Evolutionary conservation across 92 coral and sea anemone genomes (phyloP).

Genomic region (Umimayanthus chanpuru): DNA sequence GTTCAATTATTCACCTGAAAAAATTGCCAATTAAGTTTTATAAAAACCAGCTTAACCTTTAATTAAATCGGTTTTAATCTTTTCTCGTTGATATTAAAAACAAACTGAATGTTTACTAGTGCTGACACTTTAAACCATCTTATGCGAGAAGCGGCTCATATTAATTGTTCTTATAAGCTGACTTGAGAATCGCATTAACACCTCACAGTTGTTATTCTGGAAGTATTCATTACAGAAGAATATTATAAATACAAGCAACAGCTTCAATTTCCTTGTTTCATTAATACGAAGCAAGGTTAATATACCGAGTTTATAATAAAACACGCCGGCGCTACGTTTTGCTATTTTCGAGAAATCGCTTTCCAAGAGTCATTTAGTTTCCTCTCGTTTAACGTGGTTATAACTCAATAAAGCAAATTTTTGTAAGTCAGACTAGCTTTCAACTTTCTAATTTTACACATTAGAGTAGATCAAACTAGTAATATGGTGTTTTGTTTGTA

Average conservation of each 20-base stretch:
- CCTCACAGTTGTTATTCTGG: background rate
- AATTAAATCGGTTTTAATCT: constrained; percentile 34
- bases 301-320: background rate
- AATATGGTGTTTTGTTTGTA: background rate
- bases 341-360: background rate
- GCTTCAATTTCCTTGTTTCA: constrained; percentile 4
- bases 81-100: constrained; percentile 3
- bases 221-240: constrained; percentile 10
- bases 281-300: background rate
- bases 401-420: background rate
- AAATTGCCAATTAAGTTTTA: constrained; percentile 10
- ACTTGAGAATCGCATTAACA: constrained; percentile 5
- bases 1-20: background rate
- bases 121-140: constrained; percentile 27
- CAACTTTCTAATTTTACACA: background rate
- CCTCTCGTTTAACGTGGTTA: background rate
- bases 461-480: background rate
- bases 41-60: constrained; percentile 37
- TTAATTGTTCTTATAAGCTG: background rate
- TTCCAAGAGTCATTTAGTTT: background rate
- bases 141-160: constrained; percentile 12
- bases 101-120: constrained; percentile 21
- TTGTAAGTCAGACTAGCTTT: background rate
- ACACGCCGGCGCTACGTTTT: background rate
- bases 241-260: background rate